A percentile compares a stretch with the other conserved stretches of the same genome.
Conservation (phyloP, 2,113 vertebrate genomes). For the Trichechus manatus region DNA sequence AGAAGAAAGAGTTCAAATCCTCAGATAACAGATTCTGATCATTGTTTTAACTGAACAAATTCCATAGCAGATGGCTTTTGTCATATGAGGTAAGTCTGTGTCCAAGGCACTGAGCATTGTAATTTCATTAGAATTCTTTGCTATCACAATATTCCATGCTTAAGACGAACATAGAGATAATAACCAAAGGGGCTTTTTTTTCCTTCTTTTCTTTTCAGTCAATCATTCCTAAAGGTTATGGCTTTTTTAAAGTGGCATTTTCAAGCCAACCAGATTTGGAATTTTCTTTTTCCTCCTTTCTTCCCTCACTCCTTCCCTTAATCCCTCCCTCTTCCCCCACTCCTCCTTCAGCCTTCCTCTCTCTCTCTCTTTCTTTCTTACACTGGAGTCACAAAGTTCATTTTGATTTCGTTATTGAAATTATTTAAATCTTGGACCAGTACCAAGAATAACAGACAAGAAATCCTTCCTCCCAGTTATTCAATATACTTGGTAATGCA, state of each 20-base stretch:
- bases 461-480: constrained; percentile 68
- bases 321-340: neutral
- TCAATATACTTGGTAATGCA: constrained; percentile 72
- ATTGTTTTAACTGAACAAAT: constrained; percentile 52
- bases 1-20: constrained; percentile 28
- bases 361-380: neutral
- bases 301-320: neutral
- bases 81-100: constrained; percentile 43
- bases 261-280: constrained; percentile 79
- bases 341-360: neutral
- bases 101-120: constrained; percentile 67
- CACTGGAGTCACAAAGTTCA: constrained; percentile 71
- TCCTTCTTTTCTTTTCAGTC: constrained; percentile 22
- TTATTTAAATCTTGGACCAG: constrained; percentile 72
- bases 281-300: neutral
- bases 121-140: constrained; percentile 77
- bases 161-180: constrained; percentile 78
- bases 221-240: constrained; percentile 63
- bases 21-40: constrained; percentile 36
- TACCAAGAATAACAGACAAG: constrained; percentile 67
- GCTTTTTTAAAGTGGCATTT: constrained; percentile 61
- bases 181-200: neutral
- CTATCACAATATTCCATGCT: constrained; percentile 75
- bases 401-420: constrained; percentile 78
- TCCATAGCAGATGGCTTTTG: constrained; percentile 7